Percentiles rank a stretch among this genome's conserved stretches.
Conservation (phyloP, 2,797 vertebrate species). For the Cichlasoma orientale region DNA sequence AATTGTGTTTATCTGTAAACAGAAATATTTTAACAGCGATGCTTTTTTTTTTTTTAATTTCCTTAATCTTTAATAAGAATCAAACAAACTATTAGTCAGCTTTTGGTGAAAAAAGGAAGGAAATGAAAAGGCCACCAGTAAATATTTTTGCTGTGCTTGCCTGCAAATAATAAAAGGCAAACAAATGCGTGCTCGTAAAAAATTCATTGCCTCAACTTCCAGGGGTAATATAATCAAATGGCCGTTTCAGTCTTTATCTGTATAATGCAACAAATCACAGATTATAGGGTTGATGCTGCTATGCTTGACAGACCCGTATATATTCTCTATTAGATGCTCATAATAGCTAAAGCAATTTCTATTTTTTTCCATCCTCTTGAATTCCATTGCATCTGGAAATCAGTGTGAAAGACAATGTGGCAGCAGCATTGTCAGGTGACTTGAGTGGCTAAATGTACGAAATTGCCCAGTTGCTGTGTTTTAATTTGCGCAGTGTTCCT, state of each 20-base stretch:
- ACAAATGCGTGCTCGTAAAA: slow-evolving; percentile 62
- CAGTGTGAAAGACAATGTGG: slow-evolving; percentile 5
- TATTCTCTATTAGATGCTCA: slow-evolving; percentile 32
- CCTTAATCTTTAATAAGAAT: slow-evolving; percentile 10
- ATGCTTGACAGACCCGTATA: slow-evolving; percentile 30
- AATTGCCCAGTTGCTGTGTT: slow-evolving; percentile 29
- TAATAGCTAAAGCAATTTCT: slow-evolving; percentile 22
- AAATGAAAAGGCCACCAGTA: slow-evolving; percentile 64
- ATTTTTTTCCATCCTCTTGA: slow-evolving; percentile 3
- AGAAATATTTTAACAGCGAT: not conserved
- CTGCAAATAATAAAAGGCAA: slow-evolving; percentile 61
- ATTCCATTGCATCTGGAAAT: slow-evolving; percentile 24
- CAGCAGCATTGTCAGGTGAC: slow-evolving; percentile 27
- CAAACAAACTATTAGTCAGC: slow-evolving; percentile 41
- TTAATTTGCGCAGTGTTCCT: slow-evolving; percentile 34
- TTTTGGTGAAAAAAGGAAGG: slow-evolving; percentile 44
- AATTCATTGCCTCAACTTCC: slow-evolving; percentile 51
- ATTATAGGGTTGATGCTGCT: slow-evolving; percentile 44
- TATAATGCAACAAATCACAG: slow-evolving; percentile 57
- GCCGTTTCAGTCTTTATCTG: slow-evolving; percentile 61
- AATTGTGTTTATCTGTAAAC: slow-evolving; percentile 32
- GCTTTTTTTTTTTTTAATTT: slow-evolving; percentile 17
- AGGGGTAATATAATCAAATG: slow-evolving; percentile 57
- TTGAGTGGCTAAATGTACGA: slow-evolving; percentile 17
- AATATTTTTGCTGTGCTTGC: slow-evolving; percentile 61